Evolutionary conservation across 2,797 vertebrate genomes (phyloP), one percentile per base, ranked within the genome.

Genomic region (Craterocephalus amniculus): DNA sequence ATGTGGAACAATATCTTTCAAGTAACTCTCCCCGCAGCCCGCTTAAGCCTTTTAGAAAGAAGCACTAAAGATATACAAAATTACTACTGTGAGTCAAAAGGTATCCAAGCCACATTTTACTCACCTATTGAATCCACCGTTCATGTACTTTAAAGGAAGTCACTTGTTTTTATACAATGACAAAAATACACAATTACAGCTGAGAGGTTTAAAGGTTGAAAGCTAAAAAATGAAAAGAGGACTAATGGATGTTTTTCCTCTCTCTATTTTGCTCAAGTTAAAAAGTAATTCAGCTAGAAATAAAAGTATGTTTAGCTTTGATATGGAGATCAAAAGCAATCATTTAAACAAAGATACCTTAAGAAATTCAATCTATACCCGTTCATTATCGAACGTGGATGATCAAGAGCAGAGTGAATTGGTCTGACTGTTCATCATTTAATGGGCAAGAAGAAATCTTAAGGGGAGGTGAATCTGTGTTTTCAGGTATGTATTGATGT

Each of bases 401-500:
- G 65, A 84, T 81, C 48, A 78, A 80, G 63, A 48, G 48, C 58
- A 58, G 57, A 80, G 60, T 67, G 73, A 88, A 76, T 35, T 34
- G 35, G 29, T 79, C 73, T 65, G 67, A 80, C 67, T 77, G 57
- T 45, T 57, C 59, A 85, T 81, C 70, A 56, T 77, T 76, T 63
- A 81, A 81, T 72, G 60, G 73, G 48, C 72, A 65, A 62, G 14
- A 52, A 71, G 76, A 43, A 34, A 72, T 65, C 45, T 73, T 68
- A 56, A 4, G 52, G 69, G 59, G 36, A 51, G 80, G 76, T 70
- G 60, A 76, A 77, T 65, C 64, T 60, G 45, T 35, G 5, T 72
- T 79, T 74, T 88, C 38, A 88, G 82, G 82, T 83, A 85, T 81
- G 54, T 73, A 84, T 75, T 6, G 4, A 69, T 78, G 67, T 61